Percentiles rank a stretch among this genome's conserved stretches.
Conservation (phyloP, 2,797 vertebrate species). For the Halcyon smyrnensis region DNA sequence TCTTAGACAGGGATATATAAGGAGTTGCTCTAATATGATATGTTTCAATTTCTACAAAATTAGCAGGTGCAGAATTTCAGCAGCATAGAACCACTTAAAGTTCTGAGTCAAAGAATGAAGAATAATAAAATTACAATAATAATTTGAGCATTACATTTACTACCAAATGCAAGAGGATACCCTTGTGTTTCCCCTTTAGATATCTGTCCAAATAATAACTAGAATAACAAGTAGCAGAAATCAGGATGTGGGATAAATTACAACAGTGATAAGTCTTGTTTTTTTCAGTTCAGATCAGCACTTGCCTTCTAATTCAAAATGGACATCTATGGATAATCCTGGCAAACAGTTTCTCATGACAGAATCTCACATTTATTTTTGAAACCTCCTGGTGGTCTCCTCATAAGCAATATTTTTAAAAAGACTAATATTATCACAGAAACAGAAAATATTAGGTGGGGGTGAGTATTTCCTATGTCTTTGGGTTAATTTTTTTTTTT, state of each 20-base stretch:
- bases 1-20: background rate
- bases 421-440: background rate
- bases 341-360: background rate
- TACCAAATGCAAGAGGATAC: background rate
- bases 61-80: background rate
- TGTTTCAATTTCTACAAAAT: background rate
- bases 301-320: background rate
- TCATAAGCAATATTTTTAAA: background rate
- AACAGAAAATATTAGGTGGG: background rate
- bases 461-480: background rate
- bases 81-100: background rate
- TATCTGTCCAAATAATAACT: background rate
- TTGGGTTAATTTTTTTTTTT: background rate
- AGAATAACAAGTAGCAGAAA: background rate
- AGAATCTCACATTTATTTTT: background rate
- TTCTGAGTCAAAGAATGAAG: background rate
- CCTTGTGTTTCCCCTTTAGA: background rate
- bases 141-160: background rate
- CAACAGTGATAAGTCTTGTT: background rate
- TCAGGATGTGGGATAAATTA: background rate
- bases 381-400: background rate
- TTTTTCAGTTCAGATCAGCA: background rate
- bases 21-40: background rate
- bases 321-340: background rate
- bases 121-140: background rate